phyloP scores from a whole-genome alignment of 2,888 invertebrate genomes.

The Pollenia griseotomentosa region DNA sequence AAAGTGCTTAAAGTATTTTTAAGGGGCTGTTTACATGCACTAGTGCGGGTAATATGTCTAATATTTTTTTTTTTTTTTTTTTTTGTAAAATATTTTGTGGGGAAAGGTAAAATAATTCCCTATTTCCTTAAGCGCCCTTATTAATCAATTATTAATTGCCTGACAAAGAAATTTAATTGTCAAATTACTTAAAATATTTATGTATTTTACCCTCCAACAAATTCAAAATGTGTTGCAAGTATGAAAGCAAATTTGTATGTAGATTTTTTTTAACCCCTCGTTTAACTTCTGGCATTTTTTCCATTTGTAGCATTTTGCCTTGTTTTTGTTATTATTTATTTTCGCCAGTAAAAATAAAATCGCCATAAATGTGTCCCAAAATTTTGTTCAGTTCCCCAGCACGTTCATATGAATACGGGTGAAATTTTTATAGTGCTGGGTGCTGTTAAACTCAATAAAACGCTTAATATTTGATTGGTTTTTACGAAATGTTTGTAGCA shows the following conservation, averaged over 20 bases:
- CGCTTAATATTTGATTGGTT: slow-evolving; percentile 55
- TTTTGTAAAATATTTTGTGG: background rate
- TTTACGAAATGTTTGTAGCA: slow-evolving; percentile 27
- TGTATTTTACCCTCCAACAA: background rate
- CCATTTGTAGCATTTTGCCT: slow-evolving; percentile 51
- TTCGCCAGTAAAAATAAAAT: slow-evolving; percentile 56
- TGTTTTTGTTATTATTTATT: slow-evolving; percentile 40
- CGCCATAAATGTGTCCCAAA: slow-evolving; percentile 56
- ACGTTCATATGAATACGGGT: slow-evolving; percentile 21
- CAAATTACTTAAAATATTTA: slow-evolving; percentile 56
- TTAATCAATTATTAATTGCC: slow-evolving; percentile 73
- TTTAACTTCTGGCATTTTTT: slow-evolving; percentile 25
- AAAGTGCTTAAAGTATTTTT: too few relatives aligned
- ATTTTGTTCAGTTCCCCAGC: slow-evolving; percentile 9
- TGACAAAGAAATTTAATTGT: slow-evolving; percentile 75
- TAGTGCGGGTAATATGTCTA: too few relatives aligned
- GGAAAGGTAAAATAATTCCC: background rate
- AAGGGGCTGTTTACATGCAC: too few relatives aligned
- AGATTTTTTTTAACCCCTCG: background rate
- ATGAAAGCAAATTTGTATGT: slow-evolving; percentile 19
- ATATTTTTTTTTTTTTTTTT: too few relatives aligned
- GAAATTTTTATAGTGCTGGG: slow-evolving; percentile 8
- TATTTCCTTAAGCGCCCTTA: background rate
- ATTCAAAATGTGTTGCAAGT: too few relatives aligned
- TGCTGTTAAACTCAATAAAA: slow-evolving; percentile 54